Conservation (phyloP, 2,797 vertebrate genomes). For the Phoebastria nigripes region DNA sequence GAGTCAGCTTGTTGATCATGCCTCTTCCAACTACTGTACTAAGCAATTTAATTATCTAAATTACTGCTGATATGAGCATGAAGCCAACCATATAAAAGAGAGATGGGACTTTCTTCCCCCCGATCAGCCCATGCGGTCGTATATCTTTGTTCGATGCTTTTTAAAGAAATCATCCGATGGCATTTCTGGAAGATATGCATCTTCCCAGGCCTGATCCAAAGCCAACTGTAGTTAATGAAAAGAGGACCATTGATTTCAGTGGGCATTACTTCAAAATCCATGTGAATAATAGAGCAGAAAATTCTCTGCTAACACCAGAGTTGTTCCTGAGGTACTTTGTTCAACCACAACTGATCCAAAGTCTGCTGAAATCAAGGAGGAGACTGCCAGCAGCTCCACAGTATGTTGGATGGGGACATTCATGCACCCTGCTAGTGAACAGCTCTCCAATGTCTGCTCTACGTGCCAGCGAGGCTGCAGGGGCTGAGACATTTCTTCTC, state of each 20-base stretch:
- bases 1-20: constrained; percentile 32
- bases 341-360: neutral
- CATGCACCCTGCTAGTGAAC: neutral
- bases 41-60: constrained; percentile 65
- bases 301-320: neutral
- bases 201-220: constrained; percentile 7
- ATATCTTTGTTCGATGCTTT: neutral
- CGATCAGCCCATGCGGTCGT: accelerated
- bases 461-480: neutral
- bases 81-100: constrained; percentile 37
- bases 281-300: constrained; percentile 27
- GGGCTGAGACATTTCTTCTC: neutral
- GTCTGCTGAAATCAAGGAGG: neutral
- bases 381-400: neutral
- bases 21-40: constrained; percentile 39
- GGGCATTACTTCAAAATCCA: neutral
- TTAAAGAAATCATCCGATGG: neutral
- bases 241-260: neutral
- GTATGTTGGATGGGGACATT: neutral
- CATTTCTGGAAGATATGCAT: constrained; percentile 13
- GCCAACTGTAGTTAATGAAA: constrained; percentile 25
- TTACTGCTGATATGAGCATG: constrained; percentile 57
- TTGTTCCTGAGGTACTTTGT: neutral
- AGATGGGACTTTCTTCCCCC: neutral
- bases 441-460: neutral